Base-by-base conservation (phyloP, 2,797 vertebrate species). In the Yasuhikotakia modesta region DNA sequence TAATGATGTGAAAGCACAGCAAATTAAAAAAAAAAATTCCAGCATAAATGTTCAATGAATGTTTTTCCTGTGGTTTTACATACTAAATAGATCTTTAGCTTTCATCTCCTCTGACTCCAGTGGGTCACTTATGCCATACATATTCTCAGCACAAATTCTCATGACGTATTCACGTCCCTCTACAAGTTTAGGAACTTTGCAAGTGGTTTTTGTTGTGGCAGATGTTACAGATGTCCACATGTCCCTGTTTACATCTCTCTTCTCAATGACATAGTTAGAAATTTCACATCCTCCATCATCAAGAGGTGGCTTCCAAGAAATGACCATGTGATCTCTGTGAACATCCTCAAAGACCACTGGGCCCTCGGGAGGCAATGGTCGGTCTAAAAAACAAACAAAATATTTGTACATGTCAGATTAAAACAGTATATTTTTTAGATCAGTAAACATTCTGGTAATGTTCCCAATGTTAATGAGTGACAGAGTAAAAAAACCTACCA, bases 41-140 rank as follows among this genome's bases (percentile, higher is more conserved):
- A 64, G 27, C 35, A 46, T 8, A 66, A 39, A 12, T 81, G 6
- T 46, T 32, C 12, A 66, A 19, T 22, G 30, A 16, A 50, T 21
- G 45, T 16, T 21, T 24, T 22, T 17, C 45, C 82, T 80, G 69
- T 19, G 0, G 76, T 22, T 60, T 81, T 69, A 90, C 97, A 5
- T 96, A 99, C 98, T 96, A 89, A 96, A 99, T 61, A 94, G 95
- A 87, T 99, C 98, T 91, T 95, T 99, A 87, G 98, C 97, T 92
- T 93, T 97, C 94, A 98, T 96, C 85, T 97, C 95, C 82, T 96
- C 96, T 32, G 98, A 99, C 35, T 96, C 91, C 83, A 99, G 94
- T 77, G 97, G 95, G 86, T 99, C 96, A 30, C 98, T 99, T 91
- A 99, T 97, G 83, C 98, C 98, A 0, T 99, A 99, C 85, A 95